phyloP scores from a whole-genome alignment of 2,888 invertebrate species.

The Cheilosia variabilis region DNA sequence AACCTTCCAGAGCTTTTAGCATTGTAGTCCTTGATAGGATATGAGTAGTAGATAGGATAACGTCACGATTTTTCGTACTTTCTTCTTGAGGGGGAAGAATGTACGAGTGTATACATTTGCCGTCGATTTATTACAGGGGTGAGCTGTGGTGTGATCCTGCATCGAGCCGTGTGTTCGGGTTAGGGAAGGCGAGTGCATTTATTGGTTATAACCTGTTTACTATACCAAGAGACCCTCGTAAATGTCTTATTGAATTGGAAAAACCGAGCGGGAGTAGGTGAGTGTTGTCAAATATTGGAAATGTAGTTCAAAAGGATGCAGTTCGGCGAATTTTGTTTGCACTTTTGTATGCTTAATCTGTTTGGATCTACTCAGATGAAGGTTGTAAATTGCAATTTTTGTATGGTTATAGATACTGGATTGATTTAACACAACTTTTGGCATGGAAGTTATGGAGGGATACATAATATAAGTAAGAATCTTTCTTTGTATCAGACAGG shows the following conservation, averaged over 20 bases:
- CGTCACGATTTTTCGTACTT: constrained; percentile 57
- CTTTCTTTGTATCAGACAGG: no score
- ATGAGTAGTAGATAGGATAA: constrained; percentile 58
- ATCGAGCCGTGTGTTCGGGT: neutral
- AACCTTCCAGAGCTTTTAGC: constrained; percentile 69
- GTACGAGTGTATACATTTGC: constrained; percentile 30
- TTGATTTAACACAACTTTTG: neutral
- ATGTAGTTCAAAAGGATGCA: constrained; percentile 5
- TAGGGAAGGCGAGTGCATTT: constrained; percentile 52
- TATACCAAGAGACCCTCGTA: constrained; percentile 46
- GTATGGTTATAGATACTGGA: neutral
- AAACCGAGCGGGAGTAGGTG: neutral
- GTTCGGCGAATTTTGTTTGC: neutral
- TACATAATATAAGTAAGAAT: neutral
- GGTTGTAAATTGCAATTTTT: constrained; percentile 21
- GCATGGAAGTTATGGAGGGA: neutral
- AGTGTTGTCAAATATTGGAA: constrained; percentile 52
- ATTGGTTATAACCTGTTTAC: constrained; percentile 72
- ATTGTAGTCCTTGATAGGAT: constrained; percentile 64
- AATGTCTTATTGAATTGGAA: constrained; percentile 59
- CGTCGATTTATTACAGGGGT: constrained; percentile 49
- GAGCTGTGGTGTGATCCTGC: constrained; percentile 44
- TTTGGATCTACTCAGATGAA: neutral
- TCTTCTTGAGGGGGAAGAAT: constrained; percentile 13
- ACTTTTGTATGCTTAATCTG: neutral